phyloP scores from a whole-genome alignment of 2,888 invertebrate genomes.

The Dexiosoma caninum region DNA sequence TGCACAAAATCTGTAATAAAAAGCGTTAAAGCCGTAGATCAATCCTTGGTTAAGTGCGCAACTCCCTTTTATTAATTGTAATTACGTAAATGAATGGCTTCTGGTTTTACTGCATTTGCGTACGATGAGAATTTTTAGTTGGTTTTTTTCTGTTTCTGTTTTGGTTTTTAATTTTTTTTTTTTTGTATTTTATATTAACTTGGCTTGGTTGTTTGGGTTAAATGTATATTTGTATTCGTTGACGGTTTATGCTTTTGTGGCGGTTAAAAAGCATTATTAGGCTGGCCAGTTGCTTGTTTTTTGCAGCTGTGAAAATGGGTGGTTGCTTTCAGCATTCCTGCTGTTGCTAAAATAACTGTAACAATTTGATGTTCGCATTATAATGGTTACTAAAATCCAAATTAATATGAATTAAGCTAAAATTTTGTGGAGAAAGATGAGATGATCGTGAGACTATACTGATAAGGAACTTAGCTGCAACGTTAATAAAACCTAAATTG shows the following conservation, averaged over 20 bases:
- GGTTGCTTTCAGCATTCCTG: too few species aligned
- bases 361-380: too few species aligned
- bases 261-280: neutral
- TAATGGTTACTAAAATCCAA: too few species aligned
- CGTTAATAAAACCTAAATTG: too few species aligned
- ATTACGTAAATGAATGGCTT: constrained; percentile 71
- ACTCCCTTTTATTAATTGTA: constrained; percentile 68
- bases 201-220: neutral
- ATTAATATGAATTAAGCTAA: too few species aligned
- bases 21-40: constrained; percentile 64
- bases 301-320: too few species aligned
- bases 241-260: neutral
- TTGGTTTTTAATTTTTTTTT: neutral
- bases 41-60: constrained; percentile 62
- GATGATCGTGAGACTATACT: too few species aligned
- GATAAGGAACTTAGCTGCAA: too few species aligned
- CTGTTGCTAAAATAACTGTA: too few species aligned
- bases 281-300: constrained; percentile 41
- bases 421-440: too few species aligned
- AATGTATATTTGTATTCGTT: neutral
- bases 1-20: constrained; percentile 35
- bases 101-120: constrained; percentile 69
- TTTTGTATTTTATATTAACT: neutral
- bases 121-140: constrained; percentile 62
- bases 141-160: neutral